Evolutionary conservation across 1,140 invertebrate genomes (phyloP).

Genomic region (Drosophila lini): DNA sequence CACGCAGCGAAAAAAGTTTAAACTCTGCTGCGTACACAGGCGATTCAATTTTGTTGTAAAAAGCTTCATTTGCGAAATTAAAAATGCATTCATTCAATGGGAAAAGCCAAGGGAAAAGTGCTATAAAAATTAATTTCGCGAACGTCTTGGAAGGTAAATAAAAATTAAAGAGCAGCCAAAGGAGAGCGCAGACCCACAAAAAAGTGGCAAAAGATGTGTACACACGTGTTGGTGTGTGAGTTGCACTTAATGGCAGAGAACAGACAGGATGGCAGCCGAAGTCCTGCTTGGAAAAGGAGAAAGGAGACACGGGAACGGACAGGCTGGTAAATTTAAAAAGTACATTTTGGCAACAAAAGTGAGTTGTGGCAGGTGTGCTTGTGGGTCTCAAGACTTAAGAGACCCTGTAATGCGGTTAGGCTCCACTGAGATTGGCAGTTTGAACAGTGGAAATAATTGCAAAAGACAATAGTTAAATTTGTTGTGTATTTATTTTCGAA

Average conservation of each 20-base stretch:
- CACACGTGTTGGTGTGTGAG: slow-evolving; percentile 25
- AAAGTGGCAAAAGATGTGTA: slow-evolving; percentile 2
- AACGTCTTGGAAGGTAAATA: slow-evolving; percentile 42
- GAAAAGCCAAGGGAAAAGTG: slow-evolving; percentile 7
- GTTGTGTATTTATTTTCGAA: background rate
- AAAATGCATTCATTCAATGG: slow-evolving; percentile 38
- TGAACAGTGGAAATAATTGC: too few relatives aligned
- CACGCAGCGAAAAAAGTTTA: slow-evolving; percentile 2
- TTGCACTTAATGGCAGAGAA: slow-evolving; percentile 25
- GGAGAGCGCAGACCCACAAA: background rate
- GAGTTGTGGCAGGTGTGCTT: slow-evolving; percentile 6
- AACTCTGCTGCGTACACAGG: slow-evolving; percentile 17
- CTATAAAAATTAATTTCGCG: slow-evolving; percentile 45
- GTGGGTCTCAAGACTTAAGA: background rate
- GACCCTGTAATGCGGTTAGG: background rate
- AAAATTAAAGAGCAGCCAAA: slow-evolving; percentile 50
- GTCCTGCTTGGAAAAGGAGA: background rate
- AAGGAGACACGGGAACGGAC: too few relatives aligned
- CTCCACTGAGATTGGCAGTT: background rate
- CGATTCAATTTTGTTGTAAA: slow-evolving; percentile 50
- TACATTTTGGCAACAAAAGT: slow-evolving; percentile 14
- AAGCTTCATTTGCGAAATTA: slow-evolving; percentile 59
- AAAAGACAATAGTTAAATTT: background rate
- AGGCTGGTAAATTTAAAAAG: slow-evolving; percentile 9
- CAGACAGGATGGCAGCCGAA: slow-evolving; percentile 3